phyloP scores from a whole-genome alignment of 2,888 invertebrate species.

The Stratiomys singularior region DNA sequence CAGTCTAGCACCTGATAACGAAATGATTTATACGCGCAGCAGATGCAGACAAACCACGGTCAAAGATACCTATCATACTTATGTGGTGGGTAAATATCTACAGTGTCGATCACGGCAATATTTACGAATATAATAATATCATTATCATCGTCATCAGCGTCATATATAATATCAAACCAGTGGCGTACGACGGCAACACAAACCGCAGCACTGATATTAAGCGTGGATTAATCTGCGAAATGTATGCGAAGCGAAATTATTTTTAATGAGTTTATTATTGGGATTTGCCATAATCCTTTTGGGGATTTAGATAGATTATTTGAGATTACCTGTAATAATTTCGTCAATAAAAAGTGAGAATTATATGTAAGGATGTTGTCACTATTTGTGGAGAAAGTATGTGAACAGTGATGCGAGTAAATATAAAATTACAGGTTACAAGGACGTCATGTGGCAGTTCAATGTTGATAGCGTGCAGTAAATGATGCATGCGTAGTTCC shows the following conservation, averaged over 20 bases:
- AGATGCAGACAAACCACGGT: conserved; percentile 28
- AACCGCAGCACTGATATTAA: conserved; percentile 27
- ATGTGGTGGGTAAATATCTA: conserved; percentile 7
- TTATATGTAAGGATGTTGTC: neutral
- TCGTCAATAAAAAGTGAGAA: conserved; percentile 2
- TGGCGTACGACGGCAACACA: conserved; percentile 24
- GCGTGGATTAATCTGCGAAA: conserved; percentile 17
- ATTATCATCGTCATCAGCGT: neutral
- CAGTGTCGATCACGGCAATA: conserved; percentile 30
- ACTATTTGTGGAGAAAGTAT: neutral
- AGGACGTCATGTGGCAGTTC: too few species aligned
- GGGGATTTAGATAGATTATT: conserved; percentile 33
- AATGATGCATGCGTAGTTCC: too few species aligned
- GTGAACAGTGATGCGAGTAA: too few species aligned
- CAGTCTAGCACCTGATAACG: conserved; percentile 39
- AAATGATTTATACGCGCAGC: conserved; percentile 34
- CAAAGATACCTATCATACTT: neutral
- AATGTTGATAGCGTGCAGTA: too few species aligned
- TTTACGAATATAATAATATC: conserved; percentile 24
- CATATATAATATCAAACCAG: conserved; percentile 16
- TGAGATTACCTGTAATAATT: conserved; percentile 18
- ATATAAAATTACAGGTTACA: too few species aligned
- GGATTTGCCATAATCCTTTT: conserved; percentile 35
- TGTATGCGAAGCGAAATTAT: conserved; percentile 16
- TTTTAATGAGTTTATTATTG: conserved; percentile 45